phyloP scores from a whole-genome alignment of 2,888 invertebrate genomes.

The Unio pictorum region DNA sequence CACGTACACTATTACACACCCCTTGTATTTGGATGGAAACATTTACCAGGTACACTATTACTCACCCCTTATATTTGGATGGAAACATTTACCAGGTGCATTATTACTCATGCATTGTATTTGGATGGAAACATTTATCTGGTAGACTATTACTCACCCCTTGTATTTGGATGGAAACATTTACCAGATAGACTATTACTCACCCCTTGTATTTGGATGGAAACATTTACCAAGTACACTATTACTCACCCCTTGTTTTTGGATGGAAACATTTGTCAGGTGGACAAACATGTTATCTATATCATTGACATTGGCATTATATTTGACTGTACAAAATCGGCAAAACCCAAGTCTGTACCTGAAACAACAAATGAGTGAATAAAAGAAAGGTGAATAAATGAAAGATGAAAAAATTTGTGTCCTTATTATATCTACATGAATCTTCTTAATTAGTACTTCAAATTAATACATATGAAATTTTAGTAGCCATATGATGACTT shows the following conservation, averaged over 20 bases:
- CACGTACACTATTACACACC: too few species aligned
- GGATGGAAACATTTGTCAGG: slow-evolving; percentile 97
- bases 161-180: too few species aligned
- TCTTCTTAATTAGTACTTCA: not conserved
- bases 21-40: too few species aligned
- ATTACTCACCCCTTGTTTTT: slow-evolving; percentile 89
- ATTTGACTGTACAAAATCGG: slow-evolving; percentile 96
- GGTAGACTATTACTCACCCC: too few species aligned
- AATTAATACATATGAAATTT: not conserved
- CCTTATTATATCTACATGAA: not conserved
- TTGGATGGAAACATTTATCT: too few species aligned
- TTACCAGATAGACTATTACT: slow-evolving; percentile 56
- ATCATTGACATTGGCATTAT: slow-evolving; percentile 73
- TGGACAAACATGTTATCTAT: slow-evolving; percentile 83
- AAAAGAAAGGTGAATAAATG: not conserved
- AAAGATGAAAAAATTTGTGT: too few species aligned
- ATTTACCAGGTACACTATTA: too few species aligned
- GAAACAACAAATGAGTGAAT: slow-evolving; percentile 12
- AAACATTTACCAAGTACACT: slow-evolving; percentile 75
- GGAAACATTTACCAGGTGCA: too few species aligned
- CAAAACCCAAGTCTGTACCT: slow-evolving; percentile 90
- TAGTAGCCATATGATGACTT: too few species aligned
- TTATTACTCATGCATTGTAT: too few species aligned
- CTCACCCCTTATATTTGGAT: too few species aligned
- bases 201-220: slow-evolving; percentile 82